These are phyloP conservation scores for Galeruca laticollis DNA, from an alignment of 2,888 invertebrate species.

Conservation along the genomic window DNA sequence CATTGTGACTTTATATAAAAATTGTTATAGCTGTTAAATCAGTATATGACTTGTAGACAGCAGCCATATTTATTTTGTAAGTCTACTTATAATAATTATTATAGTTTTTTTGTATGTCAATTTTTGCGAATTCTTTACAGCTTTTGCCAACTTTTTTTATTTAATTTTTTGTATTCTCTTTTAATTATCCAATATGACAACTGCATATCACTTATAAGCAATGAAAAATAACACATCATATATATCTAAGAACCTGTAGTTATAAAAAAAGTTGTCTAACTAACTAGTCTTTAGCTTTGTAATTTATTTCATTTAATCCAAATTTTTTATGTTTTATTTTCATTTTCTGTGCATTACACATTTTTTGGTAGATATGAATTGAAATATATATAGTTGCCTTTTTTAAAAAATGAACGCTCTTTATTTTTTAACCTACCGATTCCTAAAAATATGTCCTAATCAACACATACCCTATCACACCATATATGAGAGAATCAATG, in stretches of 20 bases:
- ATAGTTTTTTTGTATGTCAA: conserved; percentile 43
- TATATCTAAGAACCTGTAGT: conserved; percentile 1
- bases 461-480: too few species aligned
- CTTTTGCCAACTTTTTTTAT: conserved; percentile 43
- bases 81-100: conserved; percentile 40
- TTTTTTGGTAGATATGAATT: conserved; percentile 64
- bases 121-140: conserved; percentile 38
- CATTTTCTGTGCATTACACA: conserved; percentile 56
- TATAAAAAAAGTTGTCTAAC: conserved; percentile 45
- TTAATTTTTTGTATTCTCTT: conserved; percentile 25
- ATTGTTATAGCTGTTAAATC: conserved; percentile 42
- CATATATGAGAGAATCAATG: too few species aligned
- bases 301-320: conserved; percentile 50
- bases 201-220: conserved; percentile 48
- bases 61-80: conserved; percentile 48
- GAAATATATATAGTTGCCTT: conserved; percentile 60
- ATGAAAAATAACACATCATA: conserved; percentile 37
- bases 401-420: conserved; percentile 50
- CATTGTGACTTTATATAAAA: conserved; percentile 23
- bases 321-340: conserved; percentile 44
- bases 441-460: neutral
- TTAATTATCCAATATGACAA: conserved; percentile 26
- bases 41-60: conserved; percentile 54
- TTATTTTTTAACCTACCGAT: conserved; percentile 9
- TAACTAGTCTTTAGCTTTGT: conserved; percentile 63